phyloP scores from a whole-genome alignment of 1,140 invertebrate genomes.

The Drosophila micromelanica region DNA sequence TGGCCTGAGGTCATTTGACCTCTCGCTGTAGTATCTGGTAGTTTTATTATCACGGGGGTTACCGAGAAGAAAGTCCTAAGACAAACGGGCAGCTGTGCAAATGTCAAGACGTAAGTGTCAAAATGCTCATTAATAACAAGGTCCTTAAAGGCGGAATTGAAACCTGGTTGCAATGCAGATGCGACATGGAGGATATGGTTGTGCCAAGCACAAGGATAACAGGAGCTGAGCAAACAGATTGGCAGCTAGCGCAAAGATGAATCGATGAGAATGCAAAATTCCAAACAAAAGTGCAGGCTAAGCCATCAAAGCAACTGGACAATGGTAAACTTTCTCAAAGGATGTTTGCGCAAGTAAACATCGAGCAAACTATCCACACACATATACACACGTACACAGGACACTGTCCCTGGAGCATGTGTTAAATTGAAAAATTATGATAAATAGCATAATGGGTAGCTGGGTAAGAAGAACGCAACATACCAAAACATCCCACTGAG shows the following conservation, averaged over 20 bases:
- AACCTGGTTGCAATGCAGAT: slow-evolving; percentile 37
- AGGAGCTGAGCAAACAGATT: slow-evolving; percentile 63
- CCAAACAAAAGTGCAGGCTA: slow-evolving; percentile 58
- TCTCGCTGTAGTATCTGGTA: slow-evolving; percentile 14
- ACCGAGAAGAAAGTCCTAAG: slow-evolving; percentile 65
- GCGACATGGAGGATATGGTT: slow-evolving; percentile 8
- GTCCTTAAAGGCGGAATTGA: slow-evolving; percentile 54
- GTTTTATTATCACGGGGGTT: slow-evolving; percentile 25
- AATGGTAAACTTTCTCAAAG: slow-evolving; percentile 77
- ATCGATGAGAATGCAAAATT: slow-evolving; percentile 83
- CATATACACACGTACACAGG: slow-evolving; percentile 29
- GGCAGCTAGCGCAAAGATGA: slow-evolving; percentile 51
- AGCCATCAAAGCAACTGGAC: slow-evolving; percentile 76
- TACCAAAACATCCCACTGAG: slow-evolving; percentile 57
- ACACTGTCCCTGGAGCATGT: slow-evolving; percentile 31
- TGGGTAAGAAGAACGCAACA: slow-evolving; percentile 55
- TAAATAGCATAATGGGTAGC: slow-evolving; percentile 78
- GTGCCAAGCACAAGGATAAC: slow-evolving; percentile 18
- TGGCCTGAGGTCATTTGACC: slow-evolving; percentile 51
- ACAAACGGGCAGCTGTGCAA: slow-evolving; percentile 81
- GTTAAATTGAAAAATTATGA: slow-evolving; percentile 84
- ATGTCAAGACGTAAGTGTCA: slow-evolving; percentile 83
- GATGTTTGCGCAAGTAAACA: slow-evolving; percentile 80
- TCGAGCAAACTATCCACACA: slow-evolving; percentile 58
- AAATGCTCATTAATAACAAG: slow-evolving; percentile 83